These are phyloP conservation scores for Papilio protenor DNA, from an alignment of 2,888 invertebrate species.

Conservation along the genomic window DNA sequence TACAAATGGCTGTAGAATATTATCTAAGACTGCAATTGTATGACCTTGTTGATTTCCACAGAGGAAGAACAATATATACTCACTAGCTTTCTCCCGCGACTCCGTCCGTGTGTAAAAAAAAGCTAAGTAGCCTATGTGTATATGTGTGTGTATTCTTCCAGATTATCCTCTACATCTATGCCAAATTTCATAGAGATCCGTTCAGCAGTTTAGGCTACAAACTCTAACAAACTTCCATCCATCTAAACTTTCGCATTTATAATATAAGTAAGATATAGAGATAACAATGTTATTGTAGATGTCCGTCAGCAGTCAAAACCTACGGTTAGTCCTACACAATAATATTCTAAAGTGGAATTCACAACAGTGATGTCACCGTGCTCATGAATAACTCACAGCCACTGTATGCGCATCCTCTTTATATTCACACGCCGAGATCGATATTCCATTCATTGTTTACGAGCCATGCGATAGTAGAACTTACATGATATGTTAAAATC, in stretches of 20 bases:
- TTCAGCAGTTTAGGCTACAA: no score
- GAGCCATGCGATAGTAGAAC: neutral
- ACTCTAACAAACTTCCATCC: no score
- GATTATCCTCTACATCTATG: no score
- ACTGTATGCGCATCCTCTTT: conserved; percentile 13
- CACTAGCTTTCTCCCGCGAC: no score
- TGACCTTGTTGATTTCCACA: neutral
- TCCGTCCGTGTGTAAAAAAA: no score
- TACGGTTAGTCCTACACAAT: neutral
- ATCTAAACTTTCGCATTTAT: no score
- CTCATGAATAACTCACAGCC: conserved; percentile 14
- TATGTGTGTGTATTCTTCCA: no score
- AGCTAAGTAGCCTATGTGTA: no score
- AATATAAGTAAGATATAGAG: no score
- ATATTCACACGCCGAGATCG: conserved; percentile 4
- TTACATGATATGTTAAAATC: neutral
- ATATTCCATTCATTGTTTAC: conserved; percentile 20
- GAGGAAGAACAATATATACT: neutral
- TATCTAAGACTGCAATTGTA: neutral
- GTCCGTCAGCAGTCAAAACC: neutral
- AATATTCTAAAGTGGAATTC: conserved; percentile 23
- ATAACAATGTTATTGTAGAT: neutral
- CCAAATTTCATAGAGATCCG: no score
- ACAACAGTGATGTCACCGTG: conserved; percentile 32
- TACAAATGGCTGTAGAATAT: neutral